These are phyloP conservation scores for Coccyzus lansbergi DNA, from an alignment of 2,797 vertebrate genomes.

Conservation along the genomic window DNA sequence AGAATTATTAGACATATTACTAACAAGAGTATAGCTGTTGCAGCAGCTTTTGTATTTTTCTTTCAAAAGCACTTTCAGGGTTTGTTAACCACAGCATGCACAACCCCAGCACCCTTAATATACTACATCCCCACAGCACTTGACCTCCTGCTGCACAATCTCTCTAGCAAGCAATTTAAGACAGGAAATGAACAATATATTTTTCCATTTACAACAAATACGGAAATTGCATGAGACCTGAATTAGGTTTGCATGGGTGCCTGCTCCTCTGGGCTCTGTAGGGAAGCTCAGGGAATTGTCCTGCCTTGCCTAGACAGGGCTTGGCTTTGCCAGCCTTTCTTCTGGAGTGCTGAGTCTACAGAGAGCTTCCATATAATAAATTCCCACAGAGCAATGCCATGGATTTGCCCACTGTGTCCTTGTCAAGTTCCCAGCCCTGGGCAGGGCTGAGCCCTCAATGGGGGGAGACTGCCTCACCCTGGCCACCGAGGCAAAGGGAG, in stretches of 20 bases:
- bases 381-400: rapidly evolving
- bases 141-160: not conserved
- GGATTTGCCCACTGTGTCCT: rapidly evolving
- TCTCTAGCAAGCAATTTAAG: not conserved
- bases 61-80: rapidly evolving
- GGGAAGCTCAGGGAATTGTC: not conserved
- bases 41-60: not conserved
- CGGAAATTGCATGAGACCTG: not conserved
- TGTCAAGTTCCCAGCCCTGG: rapidly evolving
- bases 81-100: not conserved
- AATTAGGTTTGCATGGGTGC: not conserved
- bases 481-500: not conserved
- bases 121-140: not conserved
- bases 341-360: not conserved
- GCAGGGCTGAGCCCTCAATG: not conserved
- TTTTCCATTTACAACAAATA: not conserved
- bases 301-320: rapidly evolving
- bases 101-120: not conserved
- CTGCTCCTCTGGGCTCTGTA: not conserved
- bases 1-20: not conserved
- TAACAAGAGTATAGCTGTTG: not conserved
- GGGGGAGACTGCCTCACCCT: not conserved
- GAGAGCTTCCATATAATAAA: rapidly evolving
- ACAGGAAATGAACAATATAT: not conserved
- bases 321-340: not conserved